Evolutionary conservation across 2,888 invertebrate species (phyloP).

Genomic region (Cerceris ruficornis): DNA sequence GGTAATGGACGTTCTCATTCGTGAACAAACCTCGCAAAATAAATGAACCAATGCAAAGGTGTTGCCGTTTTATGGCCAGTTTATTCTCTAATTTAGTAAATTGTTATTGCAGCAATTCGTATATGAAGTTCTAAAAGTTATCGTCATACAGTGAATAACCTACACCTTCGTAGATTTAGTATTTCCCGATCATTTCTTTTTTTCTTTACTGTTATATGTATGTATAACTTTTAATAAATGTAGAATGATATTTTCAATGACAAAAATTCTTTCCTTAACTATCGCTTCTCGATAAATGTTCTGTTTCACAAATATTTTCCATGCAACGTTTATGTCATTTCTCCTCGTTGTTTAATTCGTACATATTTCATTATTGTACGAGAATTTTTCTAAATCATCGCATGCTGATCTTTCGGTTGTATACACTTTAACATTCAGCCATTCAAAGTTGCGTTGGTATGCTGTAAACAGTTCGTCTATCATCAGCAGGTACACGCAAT

Average conservation of each 20-base stretch:
- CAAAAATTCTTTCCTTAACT: too few species aligned
- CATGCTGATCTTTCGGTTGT: background rate
- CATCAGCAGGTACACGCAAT: conserved; percentile 39
- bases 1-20: conserved; percentile 55
- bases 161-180: background rate
- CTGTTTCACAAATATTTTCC: too few species aligned
- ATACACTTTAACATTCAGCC: conserved; percentile 29
- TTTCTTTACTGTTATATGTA: too few species aligned
- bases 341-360: too few species aligned
- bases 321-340: too few species aligned
- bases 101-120: background rate
- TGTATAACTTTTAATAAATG: too few species aligned
- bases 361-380: background rate
- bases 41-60: conserved; percentile 57
- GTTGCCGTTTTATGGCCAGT: conserved; percentile 43
- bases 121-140: background rate
- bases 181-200: background rate
- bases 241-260: too few species aligned
- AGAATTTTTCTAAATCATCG: background rate
- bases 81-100: conserved; percentile 27
- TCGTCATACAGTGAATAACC: background rate
- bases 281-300: too few species aligned
- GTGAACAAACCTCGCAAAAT: conserved; percentile 51
- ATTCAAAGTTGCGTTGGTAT: conserved; percentile 15
- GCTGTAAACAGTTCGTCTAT: conserved; percentile 32